Evolutionary conservation across 1,140 invertebrate genomes (phyloP), one percentile per base, ranked within the genome.

Genomic region (Lutraria rhynchaena): DNA sequence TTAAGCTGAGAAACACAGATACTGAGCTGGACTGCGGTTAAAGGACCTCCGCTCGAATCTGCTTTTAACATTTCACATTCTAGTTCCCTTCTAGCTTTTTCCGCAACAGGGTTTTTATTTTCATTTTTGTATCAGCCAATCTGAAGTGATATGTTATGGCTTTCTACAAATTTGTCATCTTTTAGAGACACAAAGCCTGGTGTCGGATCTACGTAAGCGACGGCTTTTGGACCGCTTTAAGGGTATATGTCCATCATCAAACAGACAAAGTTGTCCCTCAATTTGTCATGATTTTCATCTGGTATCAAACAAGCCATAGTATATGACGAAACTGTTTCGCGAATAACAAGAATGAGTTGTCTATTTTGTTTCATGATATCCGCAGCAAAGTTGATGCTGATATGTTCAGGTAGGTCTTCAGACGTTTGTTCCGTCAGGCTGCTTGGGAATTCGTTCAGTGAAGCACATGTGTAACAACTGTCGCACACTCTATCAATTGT

Each of bases 61-160:
- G 31, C 22, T 3, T 35, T 33, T 17, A 81, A 37, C 15, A 81
- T 44, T 41, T 81, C 78, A 24, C 29, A 24, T 83, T 83, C 70
- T 29, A 81, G 51, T 31, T 83, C 82, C 27, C 29, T 17, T 27
- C 69, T 58, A 15, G 75, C 75, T 22, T 61, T 83, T 41, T 82
- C 77, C 5, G 78, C 71, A 22, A 84, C 78, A 57, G 76, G 63
- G n/a, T 83, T 78, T 51, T 85, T 85, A 35, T 83, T 80, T 0
- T 55, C 37, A 70, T 85, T 82, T 60, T 85, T 82, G 7, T 46
- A 17, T 1, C 83, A 13, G 1, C 70, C 63, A 49, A 82, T 44
- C 57, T 77, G 61, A 58, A 81, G 55, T 3, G 37, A 37, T 13
- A 83, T 63, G 1, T 57, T 9, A 61, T 57, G 35, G 1, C 31